Conservation (phyloP, 2,797 vertebrate genomes). For the Falco cherrug region DNA sequence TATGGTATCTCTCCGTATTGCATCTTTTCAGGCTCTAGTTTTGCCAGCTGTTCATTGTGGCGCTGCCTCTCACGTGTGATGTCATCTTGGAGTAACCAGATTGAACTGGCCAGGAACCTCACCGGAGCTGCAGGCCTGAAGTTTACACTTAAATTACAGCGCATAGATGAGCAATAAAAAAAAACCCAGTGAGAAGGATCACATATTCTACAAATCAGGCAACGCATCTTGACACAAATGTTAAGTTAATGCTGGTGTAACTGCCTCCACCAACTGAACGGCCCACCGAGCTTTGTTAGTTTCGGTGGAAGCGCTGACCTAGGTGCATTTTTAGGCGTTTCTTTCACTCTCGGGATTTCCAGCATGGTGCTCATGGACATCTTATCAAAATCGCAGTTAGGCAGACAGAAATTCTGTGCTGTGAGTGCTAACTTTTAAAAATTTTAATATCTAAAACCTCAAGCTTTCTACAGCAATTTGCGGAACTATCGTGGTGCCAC, state of each 20-base stretch:
- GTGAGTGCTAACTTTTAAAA: neutral
- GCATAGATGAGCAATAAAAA: slow-evolving; percentile 18
- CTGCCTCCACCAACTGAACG: neutral
- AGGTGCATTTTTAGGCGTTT: neutral
- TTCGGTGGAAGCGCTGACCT: neutral
- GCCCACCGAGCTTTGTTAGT: neutral
- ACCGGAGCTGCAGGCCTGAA: slow-evolving; percentile 79
- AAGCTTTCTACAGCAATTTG: neutral
- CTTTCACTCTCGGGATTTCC: neutral
- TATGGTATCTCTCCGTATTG: neutral
- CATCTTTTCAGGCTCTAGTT: neutral
- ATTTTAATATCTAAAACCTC: fast-evolving
- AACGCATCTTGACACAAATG: neutral
- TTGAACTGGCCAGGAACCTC: slow-evolving; percentile 84
- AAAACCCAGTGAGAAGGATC: neutral
- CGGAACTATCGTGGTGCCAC: neutral
- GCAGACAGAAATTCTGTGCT: neutral
- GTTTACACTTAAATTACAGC: slow-evolving; percentile 86
- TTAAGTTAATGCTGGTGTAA: neutral
- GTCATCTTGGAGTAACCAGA: slow-evolving; percentile 88
- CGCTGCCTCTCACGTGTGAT: slow-evolving; percentile 73
- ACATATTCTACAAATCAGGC: neutral
- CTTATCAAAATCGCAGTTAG: fast-evolving
- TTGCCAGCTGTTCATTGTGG: neutral
- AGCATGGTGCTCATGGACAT: neutral